These are phyloP conservation scores for Crotalus helleri DNA, from an alignment of 2,113 vertebrate species.

Conservation along the genomic window DNA sequence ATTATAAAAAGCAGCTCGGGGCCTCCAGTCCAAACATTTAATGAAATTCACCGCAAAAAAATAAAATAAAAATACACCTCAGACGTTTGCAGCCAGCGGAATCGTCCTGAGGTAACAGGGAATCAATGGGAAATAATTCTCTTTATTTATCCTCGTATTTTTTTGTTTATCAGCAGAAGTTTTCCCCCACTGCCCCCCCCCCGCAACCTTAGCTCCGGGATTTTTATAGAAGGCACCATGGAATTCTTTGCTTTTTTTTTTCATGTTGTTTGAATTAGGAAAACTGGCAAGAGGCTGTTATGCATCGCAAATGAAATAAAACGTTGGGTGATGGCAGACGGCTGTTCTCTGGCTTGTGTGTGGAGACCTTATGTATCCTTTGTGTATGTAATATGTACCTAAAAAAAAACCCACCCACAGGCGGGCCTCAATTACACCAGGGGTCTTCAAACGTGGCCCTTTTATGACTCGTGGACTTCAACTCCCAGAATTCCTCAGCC, in stretches of 20 bases:
- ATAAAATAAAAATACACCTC: neutral
- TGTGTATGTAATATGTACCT: neutral
- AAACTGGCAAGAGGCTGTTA: neutral
- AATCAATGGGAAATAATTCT: neutral
- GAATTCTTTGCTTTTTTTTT: neutral
- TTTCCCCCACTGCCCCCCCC: neutral
- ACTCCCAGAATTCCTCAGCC: too few relatives aligned
- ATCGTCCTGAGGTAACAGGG: neutral
- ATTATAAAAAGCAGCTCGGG: neutral
- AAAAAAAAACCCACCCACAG: neutral
- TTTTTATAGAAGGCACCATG: neutral
- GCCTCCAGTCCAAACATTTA: neutral
- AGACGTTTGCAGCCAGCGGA: neutral
- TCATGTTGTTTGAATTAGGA: neutral
- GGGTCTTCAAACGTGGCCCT: too few relatives aligned
- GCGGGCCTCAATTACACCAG: neutral
- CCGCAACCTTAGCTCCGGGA: neutral
- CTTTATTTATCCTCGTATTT: neutral
- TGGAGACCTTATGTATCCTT: neutral
- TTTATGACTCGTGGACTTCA: too few relatives aligned
- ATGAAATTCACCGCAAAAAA: neutral
- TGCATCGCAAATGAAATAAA: neutral
- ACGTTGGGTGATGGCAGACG: neutral
- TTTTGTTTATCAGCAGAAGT: neutral
- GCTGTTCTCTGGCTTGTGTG: neutral